A percentile compares a stretch with the other conserved stretches of the same genome.
These are phyloP conservation scores for Sardinella longiceps DNA, from an alignment of 2,797 vertebrate genomes.

Conservation along the genomic window DNA sequence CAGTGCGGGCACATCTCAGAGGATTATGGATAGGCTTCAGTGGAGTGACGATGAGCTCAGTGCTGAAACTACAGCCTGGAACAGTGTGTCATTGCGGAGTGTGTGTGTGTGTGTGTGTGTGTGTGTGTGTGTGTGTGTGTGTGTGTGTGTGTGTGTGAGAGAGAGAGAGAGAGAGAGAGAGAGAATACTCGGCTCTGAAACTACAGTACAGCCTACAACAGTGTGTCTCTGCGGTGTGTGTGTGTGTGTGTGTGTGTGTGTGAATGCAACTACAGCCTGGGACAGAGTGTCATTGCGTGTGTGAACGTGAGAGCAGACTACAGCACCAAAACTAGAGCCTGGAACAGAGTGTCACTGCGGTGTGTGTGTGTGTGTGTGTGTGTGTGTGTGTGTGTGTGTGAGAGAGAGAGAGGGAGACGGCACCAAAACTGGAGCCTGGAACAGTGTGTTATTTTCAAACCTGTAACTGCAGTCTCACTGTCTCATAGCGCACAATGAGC, in stretches of 20 bases:
- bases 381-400: neutral
- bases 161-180: no score
- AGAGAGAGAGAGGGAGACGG: neutral
- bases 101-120: neutral
- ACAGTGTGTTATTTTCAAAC: neutral
- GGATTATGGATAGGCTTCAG: no score
- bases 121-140: neutral
- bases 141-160: neutral
- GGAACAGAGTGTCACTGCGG: neutral
- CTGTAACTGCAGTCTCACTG: neutral
- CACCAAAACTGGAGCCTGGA: neutral
- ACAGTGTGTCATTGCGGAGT: neutral
- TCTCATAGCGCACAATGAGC: neutral
- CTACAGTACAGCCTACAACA: neutral
- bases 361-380: neutral
- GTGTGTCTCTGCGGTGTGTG: neutral
- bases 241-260: neutral
- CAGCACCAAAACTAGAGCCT: neutral
- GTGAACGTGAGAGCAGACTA: neutral
- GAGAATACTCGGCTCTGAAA: neutral
- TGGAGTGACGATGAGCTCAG: neutral
- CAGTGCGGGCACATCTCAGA: neutral
- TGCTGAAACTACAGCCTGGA: neutral
- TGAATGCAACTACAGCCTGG: no score
- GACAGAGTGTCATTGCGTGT: no score